A percentile compares a stretch with the other conserved stretches of the same genome.
Evolutionary conservation across 2,888 invertebrate genomes (phyloP).

Genomic region (Melangyna quadrimaculata): DNA sequence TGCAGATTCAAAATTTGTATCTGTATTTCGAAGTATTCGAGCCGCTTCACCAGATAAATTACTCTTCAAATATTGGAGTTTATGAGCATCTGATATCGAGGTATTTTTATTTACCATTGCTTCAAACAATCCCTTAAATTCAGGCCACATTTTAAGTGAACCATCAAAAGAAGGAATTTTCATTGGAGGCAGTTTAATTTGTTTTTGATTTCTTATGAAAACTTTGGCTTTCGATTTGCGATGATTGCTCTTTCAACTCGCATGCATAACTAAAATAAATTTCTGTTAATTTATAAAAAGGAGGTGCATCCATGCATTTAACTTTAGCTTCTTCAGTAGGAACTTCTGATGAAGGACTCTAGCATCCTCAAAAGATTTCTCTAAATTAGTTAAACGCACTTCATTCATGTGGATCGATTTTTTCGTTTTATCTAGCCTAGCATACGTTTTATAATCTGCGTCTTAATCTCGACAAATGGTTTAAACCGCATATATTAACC

Average conservation of each 20-base stretch:
- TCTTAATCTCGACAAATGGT: neutral
- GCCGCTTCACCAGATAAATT: no score
- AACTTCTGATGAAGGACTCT: constrained; percentile 8
- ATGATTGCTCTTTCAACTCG: neutral
- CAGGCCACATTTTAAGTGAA: no score
- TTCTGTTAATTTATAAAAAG: neutral
- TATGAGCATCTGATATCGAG: no score
- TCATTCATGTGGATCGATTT: constrained; percentile 5
- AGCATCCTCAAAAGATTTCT: constrained; percentile 1
- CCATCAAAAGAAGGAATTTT: no score
- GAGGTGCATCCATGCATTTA: neutral
- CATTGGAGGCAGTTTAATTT: no score
- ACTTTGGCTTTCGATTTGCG: neutral
- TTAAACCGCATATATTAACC: neutral
- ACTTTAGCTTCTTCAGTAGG: neutral
- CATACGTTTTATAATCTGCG: neutral
- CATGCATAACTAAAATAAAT: no score
- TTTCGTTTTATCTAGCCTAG: neutral
- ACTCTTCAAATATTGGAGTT: no score
- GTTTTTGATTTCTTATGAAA: neutral
- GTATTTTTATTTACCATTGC: no score
- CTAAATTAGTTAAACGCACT: neutral
- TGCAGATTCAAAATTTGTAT: no score
- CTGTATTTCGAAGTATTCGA: no score
- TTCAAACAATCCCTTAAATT: no score